Conservation (phyloP, 53 echinoderm and acorn worm genomes). For the Luidia sarsii region DNA sequence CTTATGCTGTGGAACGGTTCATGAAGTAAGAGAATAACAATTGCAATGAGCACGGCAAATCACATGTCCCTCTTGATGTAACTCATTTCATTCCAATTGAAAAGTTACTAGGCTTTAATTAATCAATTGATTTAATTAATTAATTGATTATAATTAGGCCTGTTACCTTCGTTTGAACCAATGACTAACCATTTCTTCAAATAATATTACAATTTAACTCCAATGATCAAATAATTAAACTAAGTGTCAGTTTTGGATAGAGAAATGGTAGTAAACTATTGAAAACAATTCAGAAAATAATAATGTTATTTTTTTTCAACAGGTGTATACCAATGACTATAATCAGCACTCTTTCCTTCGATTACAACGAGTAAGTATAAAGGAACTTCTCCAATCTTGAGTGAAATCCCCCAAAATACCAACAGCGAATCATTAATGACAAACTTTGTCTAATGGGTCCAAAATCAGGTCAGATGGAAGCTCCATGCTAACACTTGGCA, state of each 20-base stretch:
- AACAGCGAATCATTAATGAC: too few relatives aligned
- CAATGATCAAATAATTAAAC: too few relatives aligned
- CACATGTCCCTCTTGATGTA: too few relatives aligned
- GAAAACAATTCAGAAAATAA: background rate
- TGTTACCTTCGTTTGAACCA: too few relatives aligned
- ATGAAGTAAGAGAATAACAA: constrained; percentile 52
- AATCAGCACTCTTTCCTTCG: constrained; percentile 74
- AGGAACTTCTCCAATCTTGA: too few relatives aligned
- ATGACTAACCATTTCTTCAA: too few relatives aligned
- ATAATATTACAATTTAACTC: too few relatives aligned
- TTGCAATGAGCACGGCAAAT: background rate
- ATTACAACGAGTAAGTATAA: constrained; percentile 94
- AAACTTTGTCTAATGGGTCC: too few relatives aligned
- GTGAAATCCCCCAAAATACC: too few relatives aligned
- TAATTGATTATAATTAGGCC: too few relatives aligned
- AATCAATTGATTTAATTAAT: background rate
- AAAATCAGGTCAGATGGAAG: too few relatives aligned
- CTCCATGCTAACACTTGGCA: too few relatives aligned
- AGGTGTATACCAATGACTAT: constrained; percentile 51
- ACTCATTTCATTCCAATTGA: background rate
- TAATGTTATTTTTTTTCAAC: background rate
- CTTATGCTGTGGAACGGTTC: constrained; percentile 83
- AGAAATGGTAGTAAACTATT: background rate
- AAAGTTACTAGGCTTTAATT: background rate
- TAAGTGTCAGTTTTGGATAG: background rate